phyloP scores from a whole-genome alignment of 53 echinoderm and acorn worm species.

The Arbacia lixula region DNA sequence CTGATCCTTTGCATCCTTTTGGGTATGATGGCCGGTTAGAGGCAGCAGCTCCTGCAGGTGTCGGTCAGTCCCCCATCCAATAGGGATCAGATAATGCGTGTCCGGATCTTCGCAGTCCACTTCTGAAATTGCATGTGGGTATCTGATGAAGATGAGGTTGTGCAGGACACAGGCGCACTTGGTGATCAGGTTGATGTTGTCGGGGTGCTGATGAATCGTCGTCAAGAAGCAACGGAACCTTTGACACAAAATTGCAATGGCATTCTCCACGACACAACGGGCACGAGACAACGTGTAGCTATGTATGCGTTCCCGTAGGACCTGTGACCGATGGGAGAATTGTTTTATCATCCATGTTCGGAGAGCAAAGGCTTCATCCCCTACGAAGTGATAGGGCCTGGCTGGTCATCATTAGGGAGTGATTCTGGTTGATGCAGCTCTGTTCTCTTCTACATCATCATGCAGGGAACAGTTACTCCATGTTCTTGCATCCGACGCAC shows the following conservation, averaged over 20 bases:
- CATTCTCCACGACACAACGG: constrained; percentile 54
- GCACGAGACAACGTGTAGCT: constrained; percentile 65
- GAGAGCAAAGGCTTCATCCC: constrained; percentile 43
- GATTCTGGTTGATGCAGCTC: constrained; percentile 46
- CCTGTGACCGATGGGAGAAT: constrained; percentile 56
- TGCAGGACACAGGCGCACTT: constrained; percentile 65
- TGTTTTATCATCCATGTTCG: constrained; percentile 48
- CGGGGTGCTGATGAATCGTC: constrained; percentile 65
- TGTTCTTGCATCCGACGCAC: constrained; percentile 58
- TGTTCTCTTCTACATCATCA: constrained; percentile 45
- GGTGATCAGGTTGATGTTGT: constrained; percentile 67
- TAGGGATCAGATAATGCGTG: constrained; percentile 64
- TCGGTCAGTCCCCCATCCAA: constrained; percentile 59
- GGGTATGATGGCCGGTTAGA: too few species aligned
- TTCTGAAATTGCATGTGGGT: constrained; percentile 51
- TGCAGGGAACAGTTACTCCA: constrained; percentile 49
- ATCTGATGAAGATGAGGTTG: constrained; percentile 64
- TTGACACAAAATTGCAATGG: constrained; percentile 58
- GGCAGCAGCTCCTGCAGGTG: too few species aligned
- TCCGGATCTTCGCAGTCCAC: constrained; percentile 60
- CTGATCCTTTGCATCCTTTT: too few species aligned
- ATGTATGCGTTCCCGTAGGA: constrained; percentile 52
- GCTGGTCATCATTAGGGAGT: constrained; percentile 53
- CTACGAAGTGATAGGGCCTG: constrained; percentile 56
- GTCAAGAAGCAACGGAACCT: constrained; percentile 64